Base-by-base conservation (phyloP, 2,113 vertebrate genomes). In the Camelus dromedarius region DNA sequence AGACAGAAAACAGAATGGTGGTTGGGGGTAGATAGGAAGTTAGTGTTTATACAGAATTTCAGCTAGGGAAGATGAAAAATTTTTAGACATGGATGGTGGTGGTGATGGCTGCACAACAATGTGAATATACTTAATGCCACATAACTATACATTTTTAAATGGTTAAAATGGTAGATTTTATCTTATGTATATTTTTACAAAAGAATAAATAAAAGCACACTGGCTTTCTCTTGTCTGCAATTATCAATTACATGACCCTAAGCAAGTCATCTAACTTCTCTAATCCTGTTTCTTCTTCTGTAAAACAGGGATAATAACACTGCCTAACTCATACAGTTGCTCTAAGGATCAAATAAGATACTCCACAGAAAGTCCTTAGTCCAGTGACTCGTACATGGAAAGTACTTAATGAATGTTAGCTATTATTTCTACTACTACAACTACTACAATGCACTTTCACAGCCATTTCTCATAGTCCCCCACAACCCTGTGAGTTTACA, bases 341-440 rank as follows among this genome's bases (percentile, higher is more conserved):
- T 95, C 46, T 77, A 32, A 94, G 42, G n/a, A 91, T 62, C 93
- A 93, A 95, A 95, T 10, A 56, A 96, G 28, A 86, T 69, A 28
- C 24, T 66, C 26, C 60, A 93, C 11, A 67, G 28, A 76, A 87
- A 93, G 50, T 54, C 72, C 83, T 95, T 72, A 94, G 38, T 75
- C 52, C 79, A 93, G 38, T 75, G 58, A 82, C 48, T 35, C 8
- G 38, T 73, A 88, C 50, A 73, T 3, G 10, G 19, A 38, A 93
- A 70, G 10, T 81, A 50, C 54, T 93, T 87, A 73, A 54, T 76
- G 95, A 88, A 69, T 35, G 28, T 79, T 79, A 83, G 73, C 24
- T 72, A 58, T 22, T 77, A 86, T 38, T 95, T 85, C 62, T 82
- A 42, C 30, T 76, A 79, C 52, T 62, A 56, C 66, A 84, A 48